Base-by-base conservation (phyloP, 2,797 vertebrate genomes). In the Pogonophryne albipinna region DNA sequence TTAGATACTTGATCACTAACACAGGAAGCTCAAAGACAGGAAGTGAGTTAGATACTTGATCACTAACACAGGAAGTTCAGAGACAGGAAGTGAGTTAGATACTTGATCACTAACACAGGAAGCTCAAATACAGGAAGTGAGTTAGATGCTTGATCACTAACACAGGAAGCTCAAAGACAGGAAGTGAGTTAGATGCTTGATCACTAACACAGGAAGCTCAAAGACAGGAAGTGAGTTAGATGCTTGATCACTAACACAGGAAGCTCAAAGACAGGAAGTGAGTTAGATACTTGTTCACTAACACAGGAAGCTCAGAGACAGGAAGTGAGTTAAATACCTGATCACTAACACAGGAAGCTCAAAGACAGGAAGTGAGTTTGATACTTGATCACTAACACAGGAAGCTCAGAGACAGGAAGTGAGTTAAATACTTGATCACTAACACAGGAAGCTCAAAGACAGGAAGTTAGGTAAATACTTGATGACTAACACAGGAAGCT, bases 81-180 rank as follows among this genome's bases (percentile, higher is more conserved):
- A 77, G 56, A 59, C 4, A 34, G 4, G 5, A 34, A 11, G 4
- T 12, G 15, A 0, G 16, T 74, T 7, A 59, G 38, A 44, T 20
- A 12, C 8, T 10, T 4, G 12, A 23, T 10, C 16, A 38, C 4
- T 14, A 15, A 53, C n/a, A 17, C 23, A 17, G 69, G 20, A 83
- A 61, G 10, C 6, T 0, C 5, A 0, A 10, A 8, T 56, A 59
- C 4, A 38, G 1, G 1, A 38, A 6, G 5, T 13, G 15, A 0
- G 16, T 74, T 7, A 59, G 38, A 44, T 20, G 7, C 9, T 10
- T 4, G 12, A 23, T 11, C 16, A 27, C 4, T 10, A 15, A 55
- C n/a, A 17, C 31, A 17, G 69, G 20, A 83, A 60, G 10, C 5
- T 0, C 5, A 0, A 12, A 8, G 58, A 31, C 27, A 62, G 31